phyloP scores from a whole-genome alignment of 2,113 vertebrate genomes.

The Chascanopsetta lugubris region DNA sequence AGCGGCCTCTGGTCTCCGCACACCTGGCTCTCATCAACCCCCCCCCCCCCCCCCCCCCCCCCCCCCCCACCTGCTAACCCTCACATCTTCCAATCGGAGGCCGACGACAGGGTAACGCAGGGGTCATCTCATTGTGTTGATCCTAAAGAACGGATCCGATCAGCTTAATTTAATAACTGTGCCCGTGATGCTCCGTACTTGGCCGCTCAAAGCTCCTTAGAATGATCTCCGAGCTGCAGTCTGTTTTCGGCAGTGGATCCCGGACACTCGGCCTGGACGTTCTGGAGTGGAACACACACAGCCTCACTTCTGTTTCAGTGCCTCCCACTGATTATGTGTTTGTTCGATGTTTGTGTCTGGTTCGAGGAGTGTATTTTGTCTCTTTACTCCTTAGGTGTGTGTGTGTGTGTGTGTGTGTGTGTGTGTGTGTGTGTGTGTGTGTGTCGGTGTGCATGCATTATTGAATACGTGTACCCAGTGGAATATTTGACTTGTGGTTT shows the following conservation, averaged over 20 bases:
- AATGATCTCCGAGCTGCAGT: slow-evolving; percentile 60
- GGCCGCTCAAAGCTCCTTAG: slow-evolving; percentile 59
- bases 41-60: slow-evolving; percentile 18
- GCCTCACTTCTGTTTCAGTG: slow-evolving; percentile 20
- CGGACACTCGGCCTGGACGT: slow-evolving; percentile 37
- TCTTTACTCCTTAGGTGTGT: slow-evolving; percentile 10
- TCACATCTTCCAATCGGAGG: slow-evolving; percentile 40
- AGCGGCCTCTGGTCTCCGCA: too few relatives aligned
- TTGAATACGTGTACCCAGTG: slow-evolving; percentile 13
- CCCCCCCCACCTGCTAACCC: slow-evolving; percentile 31
- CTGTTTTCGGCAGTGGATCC: slow-evolving; percentile 55
- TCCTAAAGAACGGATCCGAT: slow-evolving; percentile 67
- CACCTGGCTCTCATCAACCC: too few relatives aligned
- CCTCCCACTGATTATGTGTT: slow-evolving; percentile 54
- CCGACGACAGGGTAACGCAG: slow-evolving; percentile 51
- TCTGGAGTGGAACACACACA: slow-evolving; percentile 58
- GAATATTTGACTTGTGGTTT: slow-evolving; percentile 56
- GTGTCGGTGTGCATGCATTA: slow-evolving; percentile 7
- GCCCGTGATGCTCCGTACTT: slow-evolving; percentile 55
- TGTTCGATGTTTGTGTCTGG: slow-evolving; percentile 34
- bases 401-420: slow-evolving; percentile 3
- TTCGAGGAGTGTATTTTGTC: slow-evolving; percentile 21
- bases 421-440: slow-evolving; percentile 9
- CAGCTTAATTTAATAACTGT: slow-evolving; percentile 71
- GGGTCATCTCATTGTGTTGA: slow-evolving; percentile 69